Base-by-base conservation (phyloP, 2,113 vertebrate genomes). In the Chlorocebus sabaeus region DNA sequence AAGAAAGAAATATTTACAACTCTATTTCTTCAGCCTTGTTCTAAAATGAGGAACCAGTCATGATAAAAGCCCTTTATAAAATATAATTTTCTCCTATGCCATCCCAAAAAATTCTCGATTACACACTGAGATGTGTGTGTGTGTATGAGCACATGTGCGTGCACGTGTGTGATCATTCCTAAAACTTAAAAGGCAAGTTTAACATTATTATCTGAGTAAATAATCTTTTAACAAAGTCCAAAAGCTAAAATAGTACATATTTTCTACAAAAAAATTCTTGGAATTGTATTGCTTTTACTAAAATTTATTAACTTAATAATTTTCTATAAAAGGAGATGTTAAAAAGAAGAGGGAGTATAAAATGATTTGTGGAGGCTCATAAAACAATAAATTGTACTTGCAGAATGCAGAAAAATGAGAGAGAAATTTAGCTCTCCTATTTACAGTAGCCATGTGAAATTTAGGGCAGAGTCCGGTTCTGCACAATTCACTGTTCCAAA, bases 221-320 rank as follows among this genome's bases (percentile, higher is more conserved):
- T 95, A 13, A 95, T 96, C 95, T 93, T 89, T 48, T 82, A 89
- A 64, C 68, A n/a, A 93, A 97, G 72, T 93, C 40, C 81, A 87
- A 98, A 97, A 95, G 35, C 14, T 83, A 48, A 96, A 97, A 96
- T 90, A 52, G 64, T 40, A 8, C 0, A 1, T 94, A 93, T 93
- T 95, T 94, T 78, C 81, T 80, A 86, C 55, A 52, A 86, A 85
- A 90, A 82, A 89, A 78, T 43, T 91, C 72, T 92, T 83, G 38
- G 52, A 98, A 98, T 95, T 94, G 72, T 93, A 93, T 96, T 67
- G 35, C 95, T 92, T 97, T 92, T 95, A 95, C 94, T 75, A 97
- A 95, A 93, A 93, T 96, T 89, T 98, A 81, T 81, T 97, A 90
- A 80, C 83, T 89, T 96, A 96, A 97, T 94, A 20, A 35, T 87